Conservation (phyloP, 2,113 vertebrate species). For the Lipotes vexillifer region DNA sequence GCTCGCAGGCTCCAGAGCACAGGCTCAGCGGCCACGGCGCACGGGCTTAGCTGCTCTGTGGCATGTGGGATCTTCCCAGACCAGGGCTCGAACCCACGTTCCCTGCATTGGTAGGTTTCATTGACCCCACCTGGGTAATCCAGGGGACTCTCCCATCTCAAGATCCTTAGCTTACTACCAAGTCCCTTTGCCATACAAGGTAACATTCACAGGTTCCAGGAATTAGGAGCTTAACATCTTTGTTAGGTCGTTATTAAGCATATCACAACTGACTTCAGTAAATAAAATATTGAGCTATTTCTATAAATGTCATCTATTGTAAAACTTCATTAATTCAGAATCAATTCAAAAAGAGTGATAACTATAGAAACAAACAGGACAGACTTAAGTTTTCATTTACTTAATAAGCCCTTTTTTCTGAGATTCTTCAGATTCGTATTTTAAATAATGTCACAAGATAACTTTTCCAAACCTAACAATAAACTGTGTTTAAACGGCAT, state of each 20-base stretch:
- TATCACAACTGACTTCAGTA: background rate
- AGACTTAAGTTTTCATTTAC: background rate
- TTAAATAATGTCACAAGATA: background rate
- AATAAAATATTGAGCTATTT: background rate
- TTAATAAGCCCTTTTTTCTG: background rate
- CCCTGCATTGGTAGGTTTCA: background rate
- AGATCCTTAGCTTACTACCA: background rate
- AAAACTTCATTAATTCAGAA: background rate
- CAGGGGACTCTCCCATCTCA: background rate
- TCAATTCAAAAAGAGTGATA: background rate
- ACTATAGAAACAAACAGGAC: background rate
- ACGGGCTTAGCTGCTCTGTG: too few relatives aligned
- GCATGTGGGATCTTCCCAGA: too few relatives aligned
- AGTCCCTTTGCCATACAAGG: background rate
- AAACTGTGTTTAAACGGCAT: background rate
- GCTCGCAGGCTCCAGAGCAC: too few relatives aligned
- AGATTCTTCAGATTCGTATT: background rate
- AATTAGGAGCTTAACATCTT: background rate
- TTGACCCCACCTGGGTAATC: background rate
- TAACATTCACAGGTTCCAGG: background rate
- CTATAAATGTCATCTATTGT: background rate
- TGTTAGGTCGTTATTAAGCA: background rate
- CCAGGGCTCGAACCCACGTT: too few relatives aligned
- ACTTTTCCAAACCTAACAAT: background rate
- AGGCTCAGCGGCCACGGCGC: too few relatives aligned